A percentile compares a stretch with the other conserved stretches of the same genome.
Conservation (phyloP, 2,888 invertebrate species). For the Tethea ocularis region DNA sequence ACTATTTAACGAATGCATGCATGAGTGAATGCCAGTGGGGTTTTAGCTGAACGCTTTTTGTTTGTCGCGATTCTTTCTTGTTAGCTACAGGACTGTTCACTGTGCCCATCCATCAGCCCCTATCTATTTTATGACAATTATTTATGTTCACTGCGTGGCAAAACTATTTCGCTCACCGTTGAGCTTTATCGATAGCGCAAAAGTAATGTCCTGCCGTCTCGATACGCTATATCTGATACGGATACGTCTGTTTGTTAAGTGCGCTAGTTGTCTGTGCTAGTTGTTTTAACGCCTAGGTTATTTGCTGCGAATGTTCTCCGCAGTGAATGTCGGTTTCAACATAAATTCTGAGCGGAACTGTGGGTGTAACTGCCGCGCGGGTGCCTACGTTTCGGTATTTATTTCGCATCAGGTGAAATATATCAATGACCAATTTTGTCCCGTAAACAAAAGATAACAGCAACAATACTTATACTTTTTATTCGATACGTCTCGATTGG, state of each 20-base stretch:
- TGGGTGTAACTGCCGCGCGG: constrained; percentile 79
- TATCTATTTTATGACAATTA: constrained; percentile 83
- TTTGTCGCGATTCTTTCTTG: constrained; percentile 59
- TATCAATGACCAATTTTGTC: constrained; percentile 59
- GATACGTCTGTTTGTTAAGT: constrained; percentile 83
- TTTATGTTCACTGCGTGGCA: constrained; percentile 78
- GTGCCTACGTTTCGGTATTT: constrained; percentile 71
- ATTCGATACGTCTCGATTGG: neutral
- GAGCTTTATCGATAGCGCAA: constrained; percentile 82
- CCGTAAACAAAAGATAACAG: constrained; percentile 47
- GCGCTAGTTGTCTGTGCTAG: constrained; percentile 78
- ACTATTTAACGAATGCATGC: neutral
- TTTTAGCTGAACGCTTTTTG: constrained; percentile 15
- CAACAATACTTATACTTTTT: constrained; percentile 14
- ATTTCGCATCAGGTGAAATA: constrained; percentile 69
- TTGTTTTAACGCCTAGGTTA: constrained; percentile 82
- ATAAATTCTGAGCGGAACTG: constrained; percentile 80
- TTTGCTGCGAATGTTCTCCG: constrained; percentile 77
- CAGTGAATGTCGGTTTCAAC: constrained; percentile 78
- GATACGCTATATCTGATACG: constrained; percentile 82
- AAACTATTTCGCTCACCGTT: constrained; percentile 82
- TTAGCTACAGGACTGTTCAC: constrained; percentile 52
- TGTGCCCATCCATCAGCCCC: constrained; percentile 73
- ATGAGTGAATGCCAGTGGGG: constrained; percentile 16
- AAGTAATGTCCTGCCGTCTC: constrained; percentile 79